Evolutionary conservation across 1,140 invertebrate species (phyloP).

Genomic region (Thaumatotibia leucotreta): DNA sequence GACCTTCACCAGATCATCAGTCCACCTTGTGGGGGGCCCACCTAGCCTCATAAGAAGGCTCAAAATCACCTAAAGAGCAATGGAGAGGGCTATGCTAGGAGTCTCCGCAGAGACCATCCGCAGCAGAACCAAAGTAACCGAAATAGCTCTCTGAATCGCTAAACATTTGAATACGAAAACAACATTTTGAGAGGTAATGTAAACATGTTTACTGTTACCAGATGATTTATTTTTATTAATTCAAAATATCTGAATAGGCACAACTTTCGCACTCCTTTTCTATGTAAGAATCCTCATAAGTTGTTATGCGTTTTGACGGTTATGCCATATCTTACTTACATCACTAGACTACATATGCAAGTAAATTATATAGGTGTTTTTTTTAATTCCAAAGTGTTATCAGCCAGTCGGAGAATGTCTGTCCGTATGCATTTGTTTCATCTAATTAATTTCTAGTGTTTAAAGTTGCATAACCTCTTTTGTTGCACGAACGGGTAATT

Average conservation of each 20-base stretch:
- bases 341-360: neutral
- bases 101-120: too few species aligned
- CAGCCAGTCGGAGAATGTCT: neutral
- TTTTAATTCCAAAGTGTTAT: neutral
- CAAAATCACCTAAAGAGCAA: too few species aligned
- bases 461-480: neutral
- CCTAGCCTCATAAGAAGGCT: too few species aligned
- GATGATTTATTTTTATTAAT: neutral
- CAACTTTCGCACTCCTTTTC: neutral
- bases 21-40: too few species aligned
- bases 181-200: too few species aligned
- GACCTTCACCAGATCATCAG: too few species aligned
- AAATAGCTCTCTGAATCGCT: too few species aligned
- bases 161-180: too few species aligned
- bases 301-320: neutral
- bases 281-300: neutral
- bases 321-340: neutral
- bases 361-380: neutral
- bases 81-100: too few species aligned
- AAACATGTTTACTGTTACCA: neutral
- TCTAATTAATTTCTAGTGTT: constrained; percentile 7
- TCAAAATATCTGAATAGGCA: neutral
- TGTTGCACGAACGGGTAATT: neutral
- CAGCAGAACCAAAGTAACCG: too few species aligned
- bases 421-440: neutral